These are phyloP conservation scores for Microcebus tavaratra DNA, from an alignment of 2,113 vertebrate genomes.

Conservation along the genomic window DNA sequence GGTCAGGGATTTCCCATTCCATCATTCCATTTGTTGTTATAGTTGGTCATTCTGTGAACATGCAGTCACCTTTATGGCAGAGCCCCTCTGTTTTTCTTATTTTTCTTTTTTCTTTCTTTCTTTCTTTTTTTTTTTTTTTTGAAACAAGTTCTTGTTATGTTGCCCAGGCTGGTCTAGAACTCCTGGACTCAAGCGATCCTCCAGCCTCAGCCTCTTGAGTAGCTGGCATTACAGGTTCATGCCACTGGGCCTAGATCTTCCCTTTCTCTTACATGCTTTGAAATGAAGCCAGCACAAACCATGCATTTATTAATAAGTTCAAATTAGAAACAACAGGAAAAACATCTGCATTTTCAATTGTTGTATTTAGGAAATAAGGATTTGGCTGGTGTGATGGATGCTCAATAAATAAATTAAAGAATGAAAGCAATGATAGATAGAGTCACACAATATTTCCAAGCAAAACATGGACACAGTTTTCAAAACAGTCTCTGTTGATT, in stretches of 20 bases:
- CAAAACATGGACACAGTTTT: neutral
- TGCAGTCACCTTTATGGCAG: neutral
- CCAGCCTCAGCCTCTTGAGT: neutral
- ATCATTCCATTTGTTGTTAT: neutral
- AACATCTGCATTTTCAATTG: neutral
- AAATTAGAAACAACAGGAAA: neutral
- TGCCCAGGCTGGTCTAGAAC: neutral
- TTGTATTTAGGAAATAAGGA: neutral
- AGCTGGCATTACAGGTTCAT: neutral
- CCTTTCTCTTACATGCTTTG: neutral
- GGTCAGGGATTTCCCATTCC: neutral
- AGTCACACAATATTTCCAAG: neutral
- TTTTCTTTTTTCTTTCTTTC: neutral
- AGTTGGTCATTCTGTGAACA: neutral
- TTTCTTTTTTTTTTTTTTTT: neutral
- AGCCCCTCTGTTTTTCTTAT: neutral
- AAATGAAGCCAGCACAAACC: neutral
- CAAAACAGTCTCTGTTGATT: neutral
- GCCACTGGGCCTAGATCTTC: neutral
- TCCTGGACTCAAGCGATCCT: neutral
- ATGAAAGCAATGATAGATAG: neutral
- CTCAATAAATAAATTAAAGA: neutral
- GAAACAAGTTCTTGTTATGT: neutral
- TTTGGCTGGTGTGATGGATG: neutral
- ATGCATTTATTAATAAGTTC: neutral